Conservation (phyloP, 2,797 vertebrate species). For the Gobio occitaniae region DNA sequence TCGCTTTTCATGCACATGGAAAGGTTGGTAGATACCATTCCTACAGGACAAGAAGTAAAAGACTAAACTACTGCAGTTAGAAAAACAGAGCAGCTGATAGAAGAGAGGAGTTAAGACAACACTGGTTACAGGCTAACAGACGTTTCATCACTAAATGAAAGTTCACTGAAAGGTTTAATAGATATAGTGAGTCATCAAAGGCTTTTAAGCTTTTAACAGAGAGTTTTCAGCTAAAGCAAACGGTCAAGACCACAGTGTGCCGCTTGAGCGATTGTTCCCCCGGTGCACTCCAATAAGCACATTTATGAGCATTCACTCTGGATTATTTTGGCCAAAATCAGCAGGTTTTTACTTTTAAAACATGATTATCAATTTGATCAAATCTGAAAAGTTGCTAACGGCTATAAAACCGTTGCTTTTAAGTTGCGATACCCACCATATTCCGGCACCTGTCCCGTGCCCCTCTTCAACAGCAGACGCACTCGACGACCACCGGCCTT, state of each 20-base stretch:
- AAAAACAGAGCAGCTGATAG: conserved; percentile 67
- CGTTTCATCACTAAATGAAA: conserved; percentile 9
- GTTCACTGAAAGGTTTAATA: conserved; percentile 26
- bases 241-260: neutral
- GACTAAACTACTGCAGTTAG: conserved; percentile 93
- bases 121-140: conserved; percentile 15
- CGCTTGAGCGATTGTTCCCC: neutral
- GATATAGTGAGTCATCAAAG: conserved; percentile 24
- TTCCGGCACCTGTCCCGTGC: conserved; percentile 97
- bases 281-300: neutral
- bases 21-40: conserved; percentile 99
- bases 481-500: conserved; percentile 96
- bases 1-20: conserved; percentile 99
- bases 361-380: neutral
- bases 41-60: conserved; percentile 99
- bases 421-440: conserved; percentile 87
- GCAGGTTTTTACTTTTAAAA: neutral
- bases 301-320: neutral
- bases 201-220: conserved; percentile 27
- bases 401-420: neutral
- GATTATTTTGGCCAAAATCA: neutral
- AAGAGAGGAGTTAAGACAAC: conserved; percentile 44
- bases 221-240: neutral
- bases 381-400: neutral
- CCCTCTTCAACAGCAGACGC: conserved; percentile 94